These are phyloP conservation scores for Holacanthella duospinosa DNA, from an alignment of 2,888 invertebrate species.

Conservation along the genomic window DNA sequence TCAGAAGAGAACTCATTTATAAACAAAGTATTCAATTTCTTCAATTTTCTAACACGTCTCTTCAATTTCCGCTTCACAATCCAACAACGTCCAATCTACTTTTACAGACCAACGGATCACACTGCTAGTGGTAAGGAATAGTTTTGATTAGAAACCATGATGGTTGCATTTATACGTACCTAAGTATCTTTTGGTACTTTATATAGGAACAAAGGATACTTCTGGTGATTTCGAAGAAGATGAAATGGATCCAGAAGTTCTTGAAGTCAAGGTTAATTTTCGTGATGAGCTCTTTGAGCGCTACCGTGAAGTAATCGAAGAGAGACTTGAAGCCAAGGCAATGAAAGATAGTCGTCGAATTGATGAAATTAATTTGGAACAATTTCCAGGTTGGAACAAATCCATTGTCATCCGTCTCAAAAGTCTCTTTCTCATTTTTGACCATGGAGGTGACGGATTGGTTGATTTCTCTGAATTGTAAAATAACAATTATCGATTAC, in stretches of 20 bases:
- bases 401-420: conserved; percentile 15
- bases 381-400: conserved; percentile 22
- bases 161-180: too few relatives aligned
- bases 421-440: conserved; percentile 23
- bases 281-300: neutral
- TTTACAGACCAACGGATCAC: neutral
- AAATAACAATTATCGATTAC: neutral
- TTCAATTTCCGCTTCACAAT: neutral
- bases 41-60: too few relatives aligned
- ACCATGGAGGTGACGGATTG: conserved; percentile 19
- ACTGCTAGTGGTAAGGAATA: neutral
- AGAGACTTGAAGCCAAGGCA: conserved; percentile 12
- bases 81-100: neutral
- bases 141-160: neutral
- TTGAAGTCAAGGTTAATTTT: neutral
- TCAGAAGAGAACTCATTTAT: too few relatives aligned
- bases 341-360: neutral
- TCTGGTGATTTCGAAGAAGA: neutral
- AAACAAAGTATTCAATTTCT: too few relatives aligned
- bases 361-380: conserved; percentile 12
- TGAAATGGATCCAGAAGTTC: neutral
- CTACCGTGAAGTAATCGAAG: conserved; percentile 5
- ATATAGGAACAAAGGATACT: neutral
- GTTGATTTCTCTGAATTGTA: conserved; percentile 24
- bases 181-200: neutral